Percentiles rank a stretch among this genome's conserved stretches.
phyloP scores from a whole-genome alignment of 2,888 invertebrate species.

The Amblyjoppa proteus region DNA sequence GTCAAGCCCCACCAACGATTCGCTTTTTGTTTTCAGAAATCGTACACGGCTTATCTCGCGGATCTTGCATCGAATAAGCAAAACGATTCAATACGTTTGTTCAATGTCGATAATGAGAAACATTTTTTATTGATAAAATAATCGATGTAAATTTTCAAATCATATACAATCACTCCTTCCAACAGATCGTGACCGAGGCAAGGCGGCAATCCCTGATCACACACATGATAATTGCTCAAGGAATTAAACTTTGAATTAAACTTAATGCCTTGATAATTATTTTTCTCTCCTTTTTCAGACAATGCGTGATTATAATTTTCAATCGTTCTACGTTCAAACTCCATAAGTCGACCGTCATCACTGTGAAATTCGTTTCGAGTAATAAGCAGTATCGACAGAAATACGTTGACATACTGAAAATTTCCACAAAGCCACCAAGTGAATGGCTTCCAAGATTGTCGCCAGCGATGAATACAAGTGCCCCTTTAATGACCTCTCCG shows the following conservation, averaged over 20 bases:
- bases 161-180: conserved; percentile 52
- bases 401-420: conserved; percentile 68
- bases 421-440: conserved; percentile 71
- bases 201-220: conserved; percentile 54
- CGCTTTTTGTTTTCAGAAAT: conserved; percentile 16
- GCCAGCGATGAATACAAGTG: conserved; percentile 68
- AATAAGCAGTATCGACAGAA: conserved; percentile 72
- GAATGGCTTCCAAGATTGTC: conserved; percentile 71
- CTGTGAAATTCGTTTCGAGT: conserved; percentile 40
- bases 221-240: conserved; percentile 51
- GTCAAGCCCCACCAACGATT: conserved; percentile 55
- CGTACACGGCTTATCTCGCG: conserved; percentile 13
- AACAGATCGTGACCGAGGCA: conserved; percentile 59
- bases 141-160: conserved; percentile 50
- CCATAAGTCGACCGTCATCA: conserved; percentile 17
- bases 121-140: conserved; percentile 13
- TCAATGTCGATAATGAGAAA: conserved; percentile 27
- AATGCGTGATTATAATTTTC: conserved; percentile 49
- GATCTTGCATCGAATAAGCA: conserved; percentile 26
- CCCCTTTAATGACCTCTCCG: conserved; percentile 61
- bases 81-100: conserved; percentile 21
- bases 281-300: conserved; percentile 19
- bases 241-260: conserved; percentile 57
- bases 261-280: conserved; percentile 44
- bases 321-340: conserved; percentile 52